These are phyloP conservation scores for Achroia grisella DNA, from an alignment of 1,140 invertebrate species.

Conservation along the genomic window DNA sequence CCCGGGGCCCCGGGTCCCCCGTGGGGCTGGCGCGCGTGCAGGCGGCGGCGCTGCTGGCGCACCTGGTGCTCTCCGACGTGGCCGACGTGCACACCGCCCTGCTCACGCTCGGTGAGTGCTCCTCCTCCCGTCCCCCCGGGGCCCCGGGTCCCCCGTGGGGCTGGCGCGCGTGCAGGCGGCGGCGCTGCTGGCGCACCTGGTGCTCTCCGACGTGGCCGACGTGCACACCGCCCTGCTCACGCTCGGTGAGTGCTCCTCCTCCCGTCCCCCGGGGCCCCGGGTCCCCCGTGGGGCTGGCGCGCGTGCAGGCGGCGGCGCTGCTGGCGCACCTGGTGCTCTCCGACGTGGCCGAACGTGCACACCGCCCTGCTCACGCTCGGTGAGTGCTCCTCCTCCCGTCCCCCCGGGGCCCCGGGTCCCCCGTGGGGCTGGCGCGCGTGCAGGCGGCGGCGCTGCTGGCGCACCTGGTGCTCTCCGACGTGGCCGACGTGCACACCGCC, in stretches of 20 bases:
- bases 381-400: conserved; percentile 3
- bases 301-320: conserved; percentile 84
- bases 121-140: not conserved
- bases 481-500: not conserved
- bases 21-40: not conserved
- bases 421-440: too few relatives aligned
- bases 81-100: not conserved
- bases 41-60: not conserved
- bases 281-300: conserved; percentile 75
- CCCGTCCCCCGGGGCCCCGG: not conserved
- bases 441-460: not conserved
- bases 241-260: conserved; percentile 28
- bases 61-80: not conserved
- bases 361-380: conserved; percentile 60
- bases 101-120: not conserved
- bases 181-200: conserved; percentile 80
- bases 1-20: not conserved
- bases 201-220: conserved; percentile 78
- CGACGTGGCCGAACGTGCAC: conserved; percentile 77
- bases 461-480: not conserved
- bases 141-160: too few relatives aligned
- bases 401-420: not conserved
- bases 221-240: conserved; percentile 68
- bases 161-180: too few relatives aligned
- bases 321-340: conserved; percentile 80